Percentiles rank a stretch among this genome's conserved stretches.
These are phyloP conservation scores for Octomys mimax DNA, from an alignment of 2,797 vertebrate genomes.

Conservation along the genomic window DNA sequence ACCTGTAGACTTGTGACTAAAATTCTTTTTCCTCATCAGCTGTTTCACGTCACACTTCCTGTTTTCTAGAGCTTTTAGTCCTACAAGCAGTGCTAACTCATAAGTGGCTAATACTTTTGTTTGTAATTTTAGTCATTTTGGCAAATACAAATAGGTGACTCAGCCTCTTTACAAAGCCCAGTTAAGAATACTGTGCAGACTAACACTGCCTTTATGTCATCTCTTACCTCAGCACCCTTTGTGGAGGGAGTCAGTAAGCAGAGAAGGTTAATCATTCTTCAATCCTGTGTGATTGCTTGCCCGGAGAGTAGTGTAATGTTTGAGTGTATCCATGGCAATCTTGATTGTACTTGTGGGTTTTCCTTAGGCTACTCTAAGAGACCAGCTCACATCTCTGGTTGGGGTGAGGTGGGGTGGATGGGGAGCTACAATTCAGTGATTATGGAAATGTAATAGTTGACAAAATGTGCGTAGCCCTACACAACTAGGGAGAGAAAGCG, in stretches of 20 bases:
- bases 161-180: constrained; percentile 53
- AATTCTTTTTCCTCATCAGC: not conserved
- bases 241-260: not conserved
- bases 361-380: not conserved
- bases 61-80: constrained; percentile 4
- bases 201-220: constrained; percentile 45
- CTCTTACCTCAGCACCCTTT: constrained; percentile 61
- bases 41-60: not conserved
- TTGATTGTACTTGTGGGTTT: constrained; percentile 5
- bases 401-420: rapidly evolving
- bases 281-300: constrained; percentile 40
- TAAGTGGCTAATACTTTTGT: not conserved
- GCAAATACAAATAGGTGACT: constrained; percentile 65
- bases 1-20: not conserved
- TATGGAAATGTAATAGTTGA: constrained; percentile 21
- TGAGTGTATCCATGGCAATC: not conserved
- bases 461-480: not conserved
- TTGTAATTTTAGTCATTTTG: constrained; percentile 37
- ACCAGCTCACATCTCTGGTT: not conserved
- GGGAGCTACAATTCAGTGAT: not conserved
- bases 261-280: not conserved
- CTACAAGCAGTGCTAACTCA: not conserved
- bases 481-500: constrained; percentile 42
- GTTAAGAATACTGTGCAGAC: constrained; percentile 6
- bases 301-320: not conserved